Conservation (phyloP, 2,888 invertebrate genomes). For the Agrotis segetum region DNA sequence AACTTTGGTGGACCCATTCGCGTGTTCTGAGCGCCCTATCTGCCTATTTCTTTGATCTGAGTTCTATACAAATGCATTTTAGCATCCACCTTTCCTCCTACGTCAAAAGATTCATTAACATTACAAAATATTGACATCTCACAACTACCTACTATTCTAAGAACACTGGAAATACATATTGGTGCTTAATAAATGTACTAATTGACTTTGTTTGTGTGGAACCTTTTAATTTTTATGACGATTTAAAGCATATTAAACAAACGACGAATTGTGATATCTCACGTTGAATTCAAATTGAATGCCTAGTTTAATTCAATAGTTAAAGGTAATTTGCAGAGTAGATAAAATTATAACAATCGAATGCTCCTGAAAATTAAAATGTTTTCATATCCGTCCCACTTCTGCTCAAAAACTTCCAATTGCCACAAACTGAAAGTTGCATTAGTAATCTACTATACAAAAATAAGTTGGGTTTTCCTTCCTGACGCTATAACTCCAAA, state of each 20-base stretch:
- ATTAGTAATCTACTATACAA: neutral
- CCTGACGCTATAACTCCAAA: too few species aligned
- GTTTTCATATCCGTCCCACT: too few species aligned
- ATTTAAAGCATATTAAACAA: slow-evolving; percentile 43
- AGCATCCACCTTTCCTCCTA: neutral
- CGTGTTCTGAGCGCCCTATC: too few species aligned
- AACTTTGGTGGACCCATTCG: too few species aligned
- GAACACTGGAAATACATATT: slow-evolving; percentile 15
- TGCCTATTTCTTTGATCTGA: too few species aligned
- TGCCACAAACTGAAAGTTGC: too few species aligned
- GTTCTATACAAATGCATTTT: neutral
- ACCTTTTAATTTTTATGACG: slow-evolving; percentile 28
- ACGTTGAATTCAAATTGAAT: too few species aligned
- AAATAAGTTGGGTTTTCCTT: too few species aligned
- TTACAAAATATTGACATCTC: neutral
- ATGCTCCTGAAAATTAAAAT: too few species aligned
- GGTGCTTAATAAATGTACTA: slow-evolving; percentile 11
- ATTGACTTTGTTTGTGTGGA: slow-evolving; percentile 25
- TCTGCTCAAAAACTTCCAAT: too few species aligned
- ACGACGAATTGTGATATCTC: slow-evolving; percentile 13
- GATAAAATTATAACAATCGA: neutral
- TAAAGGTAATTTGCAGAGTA: neutral
- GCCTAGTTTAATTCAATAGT: too few species aligned
- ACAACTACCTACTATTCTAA: slow-evolving; percentile 4
- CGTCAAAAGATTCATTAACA: neutral